Evolutionary conservation across 2,888 invertebrate genomes (phyloP).

Genomic region (Spilosoma lubricipeda): DNA sequence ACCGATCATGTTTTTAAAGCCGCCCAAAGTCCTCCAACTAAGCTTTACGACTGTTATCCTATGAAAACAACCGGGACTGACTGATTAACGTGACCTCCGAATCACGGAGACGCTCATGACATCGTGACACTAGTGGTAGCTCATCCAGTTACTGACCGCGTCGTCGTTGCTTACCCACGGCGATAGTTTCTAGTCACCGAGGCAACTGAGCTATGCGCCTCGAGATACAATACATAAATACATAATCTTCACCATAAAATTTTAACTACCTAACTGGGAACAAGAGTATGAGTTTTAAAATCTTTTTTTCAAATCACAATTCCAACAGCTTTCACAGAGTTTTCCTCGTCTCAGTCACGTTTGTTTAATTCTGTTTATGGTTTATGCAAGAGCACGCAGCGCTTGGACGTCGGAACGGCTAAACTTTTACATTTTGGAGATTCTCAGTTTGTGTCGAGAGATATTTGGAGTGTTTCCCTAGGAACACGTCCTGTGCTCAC

Average conservation of each 20-base stretch:
- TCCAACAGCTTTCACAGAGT: slow-evolving; percentile 38
- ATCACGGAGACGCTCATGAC: no score
- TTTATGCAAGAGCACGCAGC: slow-evolving; percentile 46
- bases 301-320: slow-evolving; percentile 30
- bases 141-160: no score
- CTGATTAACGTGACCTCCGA: no score
- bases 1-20: no score
- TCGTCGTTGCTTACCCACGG: no score
- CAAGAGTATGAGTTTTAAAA: slow-evolving; percentile 13
- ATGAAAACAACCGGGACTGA: no score
- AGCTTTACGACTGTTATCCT: no score
- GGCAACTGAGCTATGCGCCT: no score
- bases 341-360: slow-evolving; percentile 48
- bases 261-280: slow-evolving; percentile 9
- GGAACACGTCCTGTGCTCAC: slow-evolving; percentile 46
- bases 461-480: slow-evolving; percentile 23
- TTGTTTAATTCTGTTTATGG: slow-evolving; percentile 55
- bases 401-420: slow-evolving; percentile 25
- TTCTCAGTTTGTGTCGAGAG: slow-evolving; percentile 22
- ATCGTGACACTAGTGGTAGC: no score
- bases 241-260: slow-evolving; percentile 6
- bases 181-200: no score
- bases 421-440: slow-evolving; percentile 44
- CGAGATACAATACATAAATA: slow-evolving; percentile 4
- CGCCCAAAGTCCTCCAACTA: no score